Evolutionary conservation across 2,797 vertebrate species (phyloP), one percentile per base, ranked within the genome.

Genomic region (Meriones psammophilus): DNA sequence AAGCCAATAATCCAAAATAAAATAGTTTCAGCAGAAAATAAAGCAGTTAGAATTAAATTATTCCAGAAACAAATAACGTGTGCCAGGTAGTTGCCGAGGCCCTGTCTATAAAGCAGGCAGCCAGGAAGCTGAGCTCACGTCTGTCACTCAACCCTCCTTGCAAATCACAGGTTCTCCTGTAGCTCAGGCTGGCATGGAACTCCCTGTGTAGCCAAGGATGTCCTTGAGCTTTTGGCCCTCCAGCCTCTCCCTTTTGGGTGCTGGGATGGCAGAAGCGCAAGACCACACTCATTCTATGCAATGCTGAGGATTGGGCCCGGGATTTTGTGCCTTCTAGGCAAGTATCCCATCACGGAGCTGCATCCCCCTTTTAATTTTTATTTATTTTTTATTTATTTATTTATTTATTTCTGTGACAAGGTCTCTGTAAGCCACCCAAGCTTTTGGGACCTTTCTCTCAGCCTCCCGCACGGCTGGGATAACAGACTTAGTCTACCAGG

Each of bases 1-100:
- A 94, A 88, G 30, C 89, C 18, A 92, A 78, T 14, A 60, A 88
- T 89, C 14, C 30, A 84, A 91, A 92, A 94, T 86, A 83, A 96
- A 97, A 26, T 42, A 42, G 84, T 83, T 84, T 88, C 87, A 30
- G 54, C 54, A 64, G 46, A 94, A 95, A 91, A 71, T 68, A 84
- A 77, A 92, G 50, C 15, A 3, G 13, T 96, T 93, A 39, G 69
- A 92, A 81, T 66, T 60, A 74, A 95, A 96, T 42, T 73, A n/a
- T 39, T 91, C 42, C n/a, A 84, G 28, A 90, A 92, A 76, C 71
- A 92, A 96, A 93, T 7, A 56, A 50, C 30, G 33, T 1, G 0
- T 81, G 73, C 69, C 81, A 56, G 36, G 36, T 30, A 60, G 77
- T 84, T 42, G 42, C 42, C 42, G 42, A 42, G 42, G 42, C 42